A percentile compares a stretch with the other conserved stretches of the same genome.
These are phyloP conservation scores for Helostoma temminkii DNA, from an alignment of 2,797 vertebrate genomes.

Conservation along the genomic window DNA sequence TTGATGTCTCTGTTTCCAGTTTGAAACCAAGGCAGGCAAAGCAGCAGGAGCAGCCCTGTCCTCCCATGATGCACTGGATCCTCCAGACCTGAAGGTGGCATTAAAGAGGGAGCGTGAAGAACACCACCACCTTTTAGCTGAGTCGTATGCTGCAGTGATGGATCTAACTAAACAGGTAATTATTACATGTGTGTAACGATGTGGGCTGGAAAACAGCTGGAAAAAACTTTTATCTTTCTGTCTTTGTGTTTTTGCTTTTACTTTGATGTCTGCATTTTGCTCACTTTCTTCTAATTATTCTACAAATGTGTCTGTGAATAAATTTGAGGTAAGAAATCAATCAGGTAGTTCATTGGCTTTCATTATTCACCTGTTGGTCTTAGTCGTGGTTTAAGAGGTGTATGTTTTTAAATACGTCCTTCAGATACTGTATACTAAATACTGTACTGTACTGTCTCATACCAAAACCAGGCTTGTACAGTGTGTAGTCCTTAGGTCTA, in stretches of 20 bases:
- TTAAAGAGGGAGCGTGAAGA: conserved; percentile 94
- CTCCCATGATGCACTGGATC: conserved; percentile 79
- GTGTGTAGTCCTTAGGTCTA: too few species aligned
- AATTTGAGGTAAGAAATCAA: not conserved
- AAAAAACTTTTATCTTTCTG: too few species aligned
- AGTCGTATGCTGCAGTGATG: conserved; percentile 97
- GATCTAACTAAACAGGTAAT: conserved; percentile 91
- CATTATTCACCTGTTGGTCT: not conserved
- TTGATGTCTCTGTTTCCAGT: conserved; percentile 72
- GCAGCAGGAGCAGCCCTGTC: conserved; percentile 60
- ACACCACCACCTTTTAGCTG: conserved; percentile 95
- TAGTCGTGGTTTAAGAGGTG: too few species aligned
- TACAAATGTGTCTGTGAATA: not conserved
- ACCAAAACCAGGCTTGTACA: too few species aligned
- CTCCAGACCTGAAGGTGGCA: conserved; percentile 91
- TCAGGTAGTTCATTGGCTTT: too few species aligned
- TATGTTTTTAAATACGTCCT: too few species aligned
- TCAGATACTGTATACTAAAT: too few species aligned
- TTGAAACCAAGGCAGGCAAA: conserved; percentile 92
- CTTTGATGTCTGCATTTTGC: too few species aligned
- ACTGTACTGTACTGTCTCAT: too few species aligned
- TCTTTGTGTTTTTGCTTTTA: too few species aligned
- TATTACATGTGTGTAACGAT: not conserved
- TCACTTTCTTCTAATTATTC: not conserved
- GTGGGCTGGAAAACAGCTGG: not conserved